A percentile compares a stretch with the other conserved stretches of the same genome.
Evolutionary conservation across 1,140 invertebrate genomes (phyloP).

Genomic region (Adelges cooleyi): DNA sequence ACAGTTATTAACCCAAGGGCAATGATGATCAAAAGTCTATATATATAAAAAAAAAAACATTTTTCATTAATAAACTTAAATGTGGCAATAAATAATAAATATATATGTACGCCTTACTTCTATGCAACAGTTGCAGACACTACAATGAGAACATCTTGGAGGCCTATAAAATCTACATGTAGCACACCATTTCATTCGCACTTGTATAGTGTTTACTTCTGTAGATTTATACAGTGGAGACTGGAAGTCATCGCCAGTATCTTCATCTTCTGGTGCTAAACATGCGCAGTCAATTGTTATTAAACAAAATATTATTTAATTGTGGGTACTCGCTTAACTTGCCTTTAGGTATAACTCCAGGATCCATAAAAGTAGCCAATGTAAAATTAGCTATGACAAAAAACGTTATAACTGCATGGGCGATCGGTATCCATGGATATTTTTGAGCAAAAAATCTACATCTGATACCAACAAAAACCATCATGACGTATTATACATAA

Average conservation of each 20-base stretch:
- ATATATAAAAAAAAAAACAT: slow-evolving; percentile 39
- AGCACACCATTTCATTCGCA: slow-evolving; percentile 99
- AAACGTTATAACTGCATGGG: slow-evolving; percentile 87
- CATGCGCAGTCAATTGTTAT: slow-evolving; percentile 25
- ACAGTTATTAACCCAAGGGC: slow-evolving; percentile 99
- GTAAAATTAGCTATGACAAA: slow-evolving; percentile 97
- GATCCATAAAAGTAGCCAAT: slow-evolving; percentile 98
- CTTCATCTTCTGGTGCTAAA: slow-evolving; percentile 87
- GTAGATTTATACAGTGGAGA: slow-evolving; percentile 96
- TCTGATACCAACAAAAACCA: slow-evolving; percentile 50
- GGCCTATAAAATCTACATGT: slow-evolving; percentile 99
- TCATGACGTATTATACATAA: background rate
- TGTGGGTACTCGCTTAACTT: background rate
- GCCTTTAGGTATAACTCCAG: slow-evolving; percentile 98
- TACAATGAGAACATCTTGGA: slow-evolving; percentile 96
- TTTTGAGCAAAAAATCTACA: slow-evolving; percentile 70
- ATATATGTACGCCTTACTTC: slow-evolving; percentile 54
- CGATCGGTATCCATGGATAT: slow-evolving; percentile 79
- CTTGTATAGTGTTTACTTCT: slow-evolving; percentile 95
- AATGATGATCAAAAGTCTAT: slow-evolving; percentile 99
- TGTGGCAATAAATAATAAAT: background rate
- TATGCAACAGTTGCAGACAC: slow-evolving; percentile 97
- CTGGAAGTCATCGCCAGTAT: slow-evolving; percentile 91
- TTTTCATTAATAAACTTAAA: background rate
- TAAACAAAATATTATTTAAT: background rate